A percentile compares a stretch with the other conserved stretches of the same genome.
These are phyloP conservation scores for Meleagris gallopavo DNA, from an alignment of 2,113 vertebrate species.

Conservation along the genomic window DNA sequence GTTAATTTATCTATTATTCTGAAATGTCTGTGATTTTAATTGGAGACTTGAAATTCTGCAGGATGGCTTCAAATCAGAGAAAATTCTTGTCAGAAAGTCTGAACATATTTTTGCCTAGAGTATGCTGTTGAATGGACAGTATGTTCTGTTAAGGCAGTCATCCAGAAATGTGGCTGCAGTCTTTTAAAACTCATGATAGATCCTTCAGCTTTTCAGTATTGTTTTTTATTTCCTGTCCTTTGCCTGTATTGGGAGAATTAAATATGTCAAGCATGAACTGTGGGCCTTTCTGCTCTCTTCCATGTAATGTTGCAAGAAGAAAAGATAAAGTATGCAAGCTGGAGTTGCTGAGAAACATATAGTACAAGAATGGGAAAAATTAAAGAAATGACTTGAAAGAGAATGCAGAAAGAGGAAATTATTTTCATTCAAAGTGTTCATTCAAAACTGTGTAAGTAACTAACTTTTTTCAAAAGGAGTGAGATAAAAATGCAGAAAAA, in stretches of 20 bases:
- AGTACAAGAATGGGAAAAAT: neutral
- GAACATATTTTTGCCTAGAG: neutral
- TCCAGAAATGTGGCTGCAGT: neutral
- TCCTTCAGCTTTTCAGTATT: neutral
- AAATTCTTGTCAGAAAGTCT: neutral
- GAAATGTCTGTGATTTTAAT: neutral
- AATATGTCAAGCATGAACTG: neutral
- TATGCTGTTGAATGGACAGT: accelerated
- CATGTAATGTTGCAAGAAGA: neutral
- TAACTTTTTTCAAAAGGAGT: neutral
- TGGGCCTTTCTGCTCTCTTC: neutral
- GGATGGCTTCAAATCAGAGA: neutral
- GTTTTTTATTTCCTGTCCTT: neutral
- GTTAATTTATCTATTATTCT: neutral
- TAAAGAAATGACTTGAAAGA: neutral
- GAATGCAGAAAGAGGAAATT: neutral
- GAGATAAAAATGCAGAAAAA: neutral
- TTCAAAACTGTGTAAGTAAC: neutral
- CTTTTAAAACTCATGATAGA: neutral
- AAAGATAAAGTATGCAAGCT: neutral
- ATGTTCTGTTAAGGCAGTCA: neutral
- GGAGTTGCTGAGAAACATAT: neutral
- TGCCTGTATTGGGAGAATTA: neutral
- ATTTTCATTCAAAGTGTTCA: neutral
- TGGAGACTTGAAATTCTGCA: neutral